These are phyloP conservation scores for Parazoanthus atlanticus DNA, from an alignment of 92 coral and sea anemone genomes.

Conservation along the genomic window DNA sequence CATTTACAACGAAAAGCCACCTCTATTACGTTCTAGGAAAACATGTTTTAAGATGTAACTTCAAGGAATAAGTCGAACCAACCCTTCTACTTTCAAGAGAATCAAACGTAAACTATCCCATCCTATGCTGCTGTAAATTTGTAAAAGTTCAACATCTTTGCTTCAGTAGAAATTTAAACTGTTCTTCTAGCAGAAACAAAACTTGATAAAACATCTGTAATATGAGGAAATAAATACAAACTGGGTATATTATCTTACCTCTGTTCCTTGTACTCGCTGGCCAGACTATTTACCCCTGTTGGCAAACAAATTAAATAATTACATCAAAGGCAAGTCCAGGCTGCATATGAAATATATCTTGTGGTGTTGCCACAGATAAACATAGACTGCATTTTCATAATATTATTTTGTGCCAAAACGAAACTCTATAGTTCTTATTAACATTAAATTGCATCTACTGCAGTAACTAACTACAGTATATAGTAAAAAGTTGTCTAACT, in stretches of 20 bases:
- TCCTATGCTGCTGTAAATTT: neutral
- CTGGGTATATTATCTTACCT: conserved; percentile 46
- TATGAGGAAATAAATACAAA: neutral
- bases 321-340: neutral
- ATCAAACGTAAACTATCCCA: neutral
- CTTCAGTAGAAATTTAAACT: neutral
- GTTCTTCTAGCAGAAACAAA: neutral
- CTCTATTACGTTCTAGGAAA: no score
- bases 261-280: conserved; percentile 82
- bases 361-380: conserved; percentile 12
- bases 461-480: no score
- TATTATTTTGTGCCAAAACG: neutral
- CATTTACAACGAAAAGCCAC: neutral
- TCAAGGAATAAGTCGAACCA: neutral
- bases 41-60: neutral
- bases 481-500: no score
- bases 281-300: conserved; percentile 74
- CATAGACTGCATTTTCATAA: neutral
- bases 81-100: neutral
- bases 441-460: no score
- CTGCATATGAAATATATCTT: conserved; percentile 1
- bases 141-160: neutral
- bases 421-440: no score
- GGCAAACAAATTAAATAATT: conserved; percentile 4
- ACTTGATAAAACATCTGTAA: neutral